Evolutionary conservation across 1,140 invertebrate species (phyloP).

Genomic region (Atta texana): DNA sequence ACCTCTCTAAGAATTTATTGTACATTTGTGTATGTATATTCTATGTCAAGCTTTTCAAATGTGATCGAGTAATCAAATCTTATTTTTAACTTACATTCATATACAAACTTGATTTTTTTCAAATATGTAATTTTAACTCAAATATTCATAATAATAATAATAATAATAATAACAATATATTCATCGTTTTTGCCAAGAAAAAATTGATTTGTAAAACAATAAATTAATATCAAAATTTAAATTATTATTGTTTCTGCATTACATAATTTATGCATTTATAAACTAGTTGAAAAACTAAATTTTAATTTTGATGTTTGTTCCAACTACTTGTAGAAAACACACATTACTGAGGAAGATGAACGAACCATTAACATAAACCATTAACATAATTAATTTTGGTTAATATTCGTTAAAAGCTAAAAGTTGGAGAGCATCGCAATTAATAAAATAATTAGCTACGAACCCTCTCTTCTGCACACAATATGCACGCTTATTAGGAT

Average conservation of each 20-base stretch:
- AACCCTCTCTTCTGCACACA: neutral
- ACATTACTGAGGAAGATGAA: neutral
- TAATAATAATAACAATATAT: neutral
- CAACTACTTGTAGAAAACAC: neutral
- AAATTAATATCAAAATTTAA: neutral
- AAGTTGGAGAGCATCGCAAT: slow-evolving; percentile 11
- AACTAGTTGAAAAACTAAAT: neutral
- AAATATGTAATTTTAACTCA: neutral
- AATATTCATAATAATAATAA: neutral
- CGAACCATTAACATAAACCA: slow-evolving; percentile 12
- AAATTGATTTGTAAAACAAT: neutral
- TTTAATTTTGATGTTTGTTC: neutral
- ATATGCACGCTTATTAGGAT: slow-evolving; percentile 27
- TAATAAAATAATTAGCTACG: slow-evolving; percentile 56
- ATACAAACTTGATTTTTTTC: neutral
- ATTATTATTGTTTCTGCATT: neutral
- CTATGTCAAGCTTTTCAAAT: neutral
- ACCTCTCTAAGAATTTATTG: neutral
- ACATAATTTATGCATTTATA: neutral
- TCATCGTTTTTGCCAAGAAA: neutral
- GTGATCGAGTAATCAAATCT: neutral
- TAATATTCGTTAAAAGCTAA: slow-evolving; percentile 48
- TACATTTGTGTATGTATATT: neutral
- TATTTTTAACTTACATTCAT: neutral
- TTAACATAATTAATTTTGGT: slow-evolving; percentile 48